A percentile compares a stretch with the other conserved stretches of the same genome.
These are phyloP conservation scores for Coptodon rendalli DNA, from an alignment of 2,113 vertebrate genomes.

Conservation along the genomic window DNA sequence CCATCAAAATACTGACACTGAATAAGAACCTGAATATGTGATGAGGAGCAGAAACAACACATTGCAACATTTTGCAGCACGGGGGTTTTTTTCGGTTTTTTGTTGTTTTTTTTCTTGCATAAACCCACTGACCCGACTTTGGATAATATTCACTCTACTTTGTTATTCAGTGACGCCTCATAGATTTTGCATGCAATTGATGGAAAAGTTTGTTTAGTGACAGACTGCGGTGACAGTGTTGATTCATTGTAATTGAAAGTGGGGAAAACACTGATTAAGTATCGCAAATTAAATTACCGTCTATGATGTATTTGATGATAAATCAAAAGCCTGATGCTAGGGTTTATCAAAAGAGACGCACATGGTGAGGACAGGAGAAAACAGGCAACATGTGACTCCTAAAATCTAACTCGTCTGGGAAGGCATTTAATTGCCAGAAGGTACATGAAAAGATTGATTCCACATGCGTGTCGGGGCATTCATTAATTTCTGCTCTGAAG, in stretches of 20 bases:
- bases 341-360: not conserved
- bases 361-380: not conserved
- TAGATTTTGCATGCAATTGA: slow-evolving; percentile 23
- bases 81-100: not conserved
- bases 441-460: not conserved
- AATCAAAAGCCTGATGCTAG: not conserved
- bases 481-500: slow-evolving; percentile 1
- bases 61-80: slow-evolving; percentile 19
- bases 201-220: slow-evolving; percentile 14
- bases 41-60: slow-evolving; percentile 26
- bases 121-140: slow-evolving; percentile 45
- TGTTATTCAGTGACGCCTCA: not conserved
- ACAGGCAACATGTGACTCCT: not conserved
- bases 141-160: not conserved
- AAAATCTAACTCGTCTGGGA: not conserved
- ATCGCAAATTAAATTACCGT: slow-evolving; percentile 14
- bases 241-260: slow-evolving; percentile 9
- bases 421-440: not conserved
- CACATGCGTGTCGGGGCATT: not conserved
- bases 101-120: not conserved
- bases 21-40: slow-evolving; percentile 7
- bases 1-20: slow-evolving; percentile 25
- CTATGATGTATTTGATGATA: not conserved
- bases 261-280: slow-evolving; percentile 18
- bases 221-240: not conserved